These are phyloP conservation scores for Andricus quercusramuli DNA, from an alignment of 2,888 invertebrate species.

Conservation along the genomic window DNA sequence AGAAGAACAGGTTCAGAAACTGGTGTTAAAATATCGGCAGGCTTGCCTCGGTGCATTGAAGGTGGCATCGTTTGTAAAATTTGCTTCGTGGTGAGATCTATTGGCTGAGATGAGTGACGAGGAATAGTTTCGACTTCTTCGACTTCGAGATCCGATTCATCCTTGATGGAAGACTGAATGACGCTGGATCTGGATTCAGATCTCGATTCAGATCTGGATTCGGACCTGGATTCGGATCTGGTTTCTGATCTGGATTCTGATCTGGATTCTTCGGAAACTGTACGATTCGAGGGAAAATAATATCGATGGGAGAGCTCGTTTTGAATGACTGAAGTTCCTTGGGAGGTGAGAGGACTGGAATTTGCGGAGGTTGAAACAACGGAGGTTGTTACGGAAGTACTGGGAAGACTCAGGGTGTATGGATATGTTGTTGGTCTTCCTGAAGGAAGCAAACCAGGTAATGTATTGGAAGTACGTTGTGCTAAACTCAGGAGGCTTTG, in stretches of 20 bases:
- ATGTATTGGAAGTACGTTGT: conserved; percentile 78
- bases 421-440: conserved; percentile 86
- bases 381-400: conserved; percentile 54
- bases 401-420: conserved; percentile 75
- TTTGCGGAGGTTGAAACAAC: conserved; percentile 49
- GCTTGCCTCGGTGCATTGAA: conserved; percentile 61
- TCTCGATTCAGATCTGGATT: conserved; percentile 40
- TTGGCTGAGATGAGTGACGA: conserved; percentile 67
- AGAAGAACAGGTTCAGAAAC: conserved; percentile 83
- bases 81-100: conserved; percentile 79
- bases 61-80: conserved; percentile 53
- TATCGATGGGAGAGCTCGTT: conserved; percentile 73
- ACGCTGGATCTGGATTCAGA: conserved; percentile 61
- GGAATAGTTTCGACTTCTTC: conserved; percentile 60
- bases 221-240: conserved; percentile 57
- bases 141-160: conserved; percentile 62
- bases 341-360: conserved; percentile 54
- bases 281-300: conserved; percentile 75
- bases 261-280: conserved; percentile 56
- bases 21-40: conserved; percentile 81
- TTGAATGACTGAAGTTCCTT: conserved; percentile 66
- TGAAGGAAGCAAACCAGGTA: conserved; percentile 82
- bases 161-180: conserved; percentile 64
- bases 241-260: conserved; percentile 47
- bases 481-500: conserved; percentile 89